phyloP scores from a whole-genome alignment of 2,888 invertebrate genomes.

The Oxyscelio sp. region DNA sequence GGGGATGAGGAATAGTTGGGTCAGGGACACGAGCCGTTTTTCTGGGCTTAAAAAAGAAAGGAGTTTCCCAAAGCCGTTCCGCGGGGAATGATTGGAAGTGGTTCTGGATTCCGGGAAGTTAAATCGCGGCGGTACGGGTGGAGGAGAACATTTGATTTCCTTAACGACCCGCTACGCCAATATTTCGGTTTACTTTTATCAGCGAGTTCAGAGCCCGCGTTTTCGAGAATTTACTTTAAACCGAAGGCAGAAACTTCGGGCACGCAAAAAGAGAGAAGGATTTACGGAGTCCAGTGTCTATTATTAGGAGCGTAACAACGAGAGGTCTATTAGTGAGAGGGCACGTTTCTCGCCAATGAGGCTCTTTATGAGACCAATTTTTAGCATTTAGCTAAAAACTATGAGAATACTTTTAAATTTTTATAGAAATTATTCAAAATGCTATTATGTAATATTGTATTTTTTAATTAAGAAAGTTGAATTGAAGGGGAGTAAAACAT shows the following conservation, averaged over 20 bases:
- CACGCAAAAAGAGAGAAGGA: conserved; percentile 67
- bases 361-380: conserved; percentile 35
- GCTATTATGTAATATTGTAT: neutral
- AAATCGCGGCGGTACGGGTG: conserved; percentile 73
- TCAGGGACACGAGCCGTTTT: conserved; percentile 68
- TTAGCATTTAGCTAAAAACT: conserved; percentile 1
- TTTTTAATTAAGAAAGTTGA: neutral
- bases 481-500: neutral
- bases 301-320: conserved; percentile 64
- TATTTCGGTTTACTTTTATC: conserved; percentile 78
- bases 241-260: conserved; percentile 59
- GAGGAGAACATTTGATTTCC: conserved; percentile 80
- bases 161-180: conserved; percentile 78
- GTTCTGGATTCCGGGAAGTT: conserved; percentile 72
- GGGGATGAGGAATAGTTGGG: conserved; percentile 65
- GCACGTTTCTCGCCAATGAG: conserved; percentile 55
- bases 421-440: neutral
- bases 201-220: conserved; percentile 77
- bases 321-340: conserved; percentile 53
- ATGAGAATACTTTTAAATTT: neutral
- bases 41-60: conserved; percentile 70
- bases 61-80: conserved; percentile 69
- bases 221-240: conserved; percentile 78
- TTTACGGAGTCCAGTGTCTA: conserved; percentile 65
- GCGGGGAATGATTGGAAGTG: conserved; percentile 70